Evolutionary conservation across 2,888 invertebrate genomes (phyloP).

Genomic region (Drosophila infuscata): DNA sequence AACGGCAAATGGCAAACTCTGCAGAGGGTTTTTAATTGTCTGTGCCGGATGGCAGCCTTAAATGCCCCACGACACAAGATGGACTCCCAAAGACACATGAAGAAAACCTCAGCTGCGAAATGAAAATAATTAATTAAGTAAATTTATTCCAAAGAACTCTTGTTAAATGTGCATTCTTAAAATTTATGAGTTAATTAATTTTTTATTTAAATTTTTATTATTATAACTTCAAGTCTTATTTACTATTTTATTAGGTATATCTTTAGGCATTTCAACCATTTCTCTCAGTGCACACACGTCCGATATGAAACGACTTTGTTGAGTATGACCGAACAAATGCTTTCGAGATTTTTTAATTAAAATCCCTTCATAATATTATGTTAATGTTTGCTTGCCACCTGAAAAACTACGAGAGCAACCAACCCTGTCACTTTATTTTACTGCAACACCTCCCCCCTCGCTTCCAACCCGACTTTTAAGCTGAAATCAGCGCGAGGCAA

Average conservation of each 20-base stretch:
- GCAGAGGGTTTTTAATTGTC: constrained; percentile 81
- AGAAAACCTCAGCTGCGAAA: neutral
- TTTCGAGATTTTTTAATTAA: constrained; percentile 74
- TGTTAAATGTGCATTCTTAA: no score
- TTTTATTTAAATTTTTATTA: neutral
- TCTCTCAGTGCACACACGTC: constrained; percentile 58
- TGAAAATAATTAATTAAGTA: neutral
- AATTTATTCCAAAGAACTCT: neutral
- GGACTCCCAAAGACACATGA: constrained; percentile 34
- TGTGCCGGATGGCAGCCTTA: constrained; percentile 78
- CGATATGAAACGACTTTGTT: constrained; percentile 63
- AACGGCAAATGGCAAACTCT: constrained; percentile 79
- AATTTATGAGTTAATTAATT: no score
- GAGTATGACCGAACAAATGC: constrained; percentile 41
- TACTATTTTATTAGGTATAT: neutral
- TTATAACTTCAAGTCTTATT: neutral
- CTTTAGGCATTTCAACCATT: neutral
- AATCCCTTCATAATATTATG: constrained; percentile 80
- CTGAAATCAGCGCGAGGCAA: constrained; percentile 55
- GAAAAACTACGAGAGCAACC: constrained; percentile 43
- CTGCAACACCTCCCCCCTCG: neutral
- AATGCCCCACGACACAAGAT: constrained; percentile 63
- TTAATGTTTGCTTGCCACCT: constrained; percentile 73
- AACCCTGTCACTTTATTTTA: constrained; percentile 32
- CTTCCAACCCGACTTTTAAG: constrained; percentile 1